Evolutionary conservation across 2,113 vertebrate genomes (phyloP).

Genomic region (Saiga tatarica): DNA sequence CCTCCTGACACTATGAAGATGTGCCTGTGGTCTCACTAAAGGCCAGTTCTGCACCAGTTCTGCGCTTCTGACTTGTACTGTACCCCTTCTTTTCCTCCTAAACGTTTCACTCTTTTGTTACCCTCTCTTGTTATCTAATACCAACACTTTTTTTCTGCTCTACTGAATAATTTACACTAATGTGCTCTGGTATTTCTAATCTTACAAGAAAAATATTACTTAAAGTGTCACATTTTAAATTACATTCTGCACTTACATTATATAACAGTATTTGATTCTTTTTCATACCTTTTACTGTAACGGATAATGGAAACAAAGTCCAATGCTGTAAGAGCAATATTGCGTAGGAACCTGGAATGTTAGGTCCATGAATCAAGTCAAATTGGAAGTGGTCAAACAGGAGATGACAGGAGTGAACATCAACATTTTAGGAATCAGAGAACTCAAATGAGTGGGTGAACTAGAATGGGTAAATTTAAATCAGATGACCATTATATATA

Average conservation of each 20-base stretch:
- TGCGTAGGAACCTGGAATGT: background rate
- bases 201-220: background rate
- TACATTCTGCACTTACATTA: background rate
- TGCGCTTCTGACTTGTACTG: background rate
- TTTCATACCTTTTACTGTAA: background rate
- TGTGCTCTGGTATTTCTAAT: background rate
- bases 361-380: background rate
- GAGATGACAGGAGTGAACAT: background rate
- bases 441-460: background rate
- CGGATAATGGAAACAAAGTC: background rate
- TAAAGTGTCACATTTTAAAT: background rate
- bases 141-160: background rate
- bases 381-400: background rate
- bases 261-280: background rate
- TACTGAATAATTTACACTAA: background rate
- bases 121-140: background rate
- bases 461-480: background rate
- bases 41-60: background rate
- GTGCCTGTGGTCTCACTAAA: background rate
- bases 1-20: background rate
- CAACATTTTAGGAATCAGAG: background rate
- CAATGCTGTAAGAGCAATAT: background rate
- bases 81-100: background rate
- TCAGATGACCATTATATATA: background rate
- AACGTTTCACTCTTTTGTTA: background rate